These are phyloP conservation scores for Macropodus opercularis DNA, from an alignment of 2,797 vertebrate species.

Conservation along the genomic window DNA sequence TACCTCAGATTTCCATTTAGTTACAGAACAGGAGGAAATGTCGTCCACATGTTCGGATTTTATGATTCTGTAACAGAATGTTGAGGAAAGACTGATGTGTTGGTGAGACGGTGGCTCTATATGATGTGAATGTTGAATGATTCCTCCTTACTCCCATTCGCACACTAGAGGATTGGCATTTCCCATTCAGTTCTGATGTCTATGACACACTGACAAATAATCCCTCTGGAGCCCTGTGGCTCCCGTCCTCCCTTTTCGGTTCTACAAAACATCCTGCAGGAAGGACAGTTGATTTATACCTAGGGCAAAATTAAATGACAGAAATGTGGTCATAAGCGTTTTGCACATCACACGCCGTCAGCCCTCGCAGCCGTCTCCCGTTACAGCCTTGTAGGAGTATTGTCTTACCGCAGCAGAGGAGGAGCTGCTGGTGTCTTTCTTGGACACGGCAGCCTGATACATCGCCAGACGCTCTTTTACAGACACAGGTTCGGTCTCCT, in stretches of 20 bases:
- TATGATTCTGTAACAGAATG: not conserved
- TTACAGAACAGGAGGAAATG: not conserved
- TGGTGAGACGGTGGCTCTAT: not conserved
- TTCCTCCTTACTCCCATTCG: not conserved
- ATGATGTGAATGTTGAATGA: not conserved
- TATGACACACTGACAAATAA: constrained; percentile 30
- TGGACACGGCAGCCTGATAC: constrained; percentile 90
- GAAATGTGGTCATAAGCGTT: not conserved
- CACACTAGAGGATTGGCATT: constrained; percentile 5
- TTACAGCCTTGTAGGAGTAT: constrained; percentile 42
- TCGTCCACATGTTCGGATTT: not conserved
- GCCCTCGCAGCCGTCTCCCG: constrained; percentile 10
- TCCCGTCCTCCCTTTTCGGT: not conserved
- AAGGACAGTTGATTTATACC: not conserved
- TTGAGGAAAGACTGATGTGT: not conserved
- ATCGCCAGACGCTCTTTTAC: constrained; percentile 91
- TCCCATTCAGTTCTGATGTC: not conserved
- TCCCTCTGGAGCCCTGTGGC: not conserved
- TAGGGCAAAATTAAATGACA: not conserved
- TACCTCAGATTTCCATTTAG: not conserved
- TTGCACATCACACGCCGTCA: not conserved
- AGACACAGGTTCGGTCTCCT: constrained; percentile 85
- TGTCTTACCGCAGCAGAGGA: constrained; percentile 72
- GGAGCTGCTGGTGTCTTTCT: constrained; percentile 75
- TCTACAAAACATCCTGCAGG: not conserved